Evolutionary conservation across 2,888 invertebrate species (phyloP), one percentile per base, ranked within the genome.

Genomic region (Scaeva pyrastri): DNA sequence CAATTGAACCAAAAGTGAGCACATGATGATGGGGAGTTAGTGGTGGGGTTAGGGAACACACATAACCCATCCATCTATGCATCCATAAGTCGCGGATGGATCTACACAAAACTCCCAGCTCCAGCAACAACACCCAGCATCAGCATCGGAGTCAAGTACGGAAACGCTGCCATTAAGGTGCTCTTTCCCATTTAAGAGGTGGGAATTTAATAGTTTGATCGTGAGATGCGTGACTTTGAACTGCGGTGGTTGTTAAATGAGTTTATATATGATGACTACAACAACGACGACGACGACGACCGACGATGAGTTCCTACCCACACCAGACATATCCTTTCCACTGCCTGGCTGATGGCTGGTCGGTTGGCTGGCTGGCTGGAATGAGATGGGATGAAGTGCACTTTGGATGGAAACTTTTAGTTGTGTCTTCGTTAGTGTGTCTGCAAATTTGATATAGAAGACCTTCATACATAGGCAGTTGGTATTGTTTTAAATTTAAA

Each of bases 181-280:
- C 66, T 66, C 82, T 76, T 72, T 76, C 72, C 26, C 75, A 75
- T 82, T 82, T 77, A 85, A 75, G 86, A 86, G 86, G 88, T 86
- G 77, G 88, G 88, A 82, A 87, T 88, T 89, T 89, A 89, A 89
- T 89, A 89, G 89, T 89, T 88, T 87, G 88, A 89, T 89, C 89
- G 89, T 89, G 89, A 89, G 89, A 88, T 89, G 89, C 89, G 89
- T 89, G 89, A 89, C 89, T 89, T 82, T 76, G 79, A 88, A 88
- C 84, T 88, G 83, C 77, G 84, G 88, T 84, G 88, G 77, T 83
- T 83, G 75, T 83, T 78, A 87, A 87, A 79, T 83, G 75, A 87
- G 79, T 83, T 87, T 78, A 41, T 68, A 52, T 31, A 31, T 2
- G 31, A 31, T 8, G 31, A 31, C 7, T 5, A 31, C 31, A 8